phyloP scores from a whole-genome alignment of 2,888 invertebrate species.

The Lissonota sp. region DNA sequence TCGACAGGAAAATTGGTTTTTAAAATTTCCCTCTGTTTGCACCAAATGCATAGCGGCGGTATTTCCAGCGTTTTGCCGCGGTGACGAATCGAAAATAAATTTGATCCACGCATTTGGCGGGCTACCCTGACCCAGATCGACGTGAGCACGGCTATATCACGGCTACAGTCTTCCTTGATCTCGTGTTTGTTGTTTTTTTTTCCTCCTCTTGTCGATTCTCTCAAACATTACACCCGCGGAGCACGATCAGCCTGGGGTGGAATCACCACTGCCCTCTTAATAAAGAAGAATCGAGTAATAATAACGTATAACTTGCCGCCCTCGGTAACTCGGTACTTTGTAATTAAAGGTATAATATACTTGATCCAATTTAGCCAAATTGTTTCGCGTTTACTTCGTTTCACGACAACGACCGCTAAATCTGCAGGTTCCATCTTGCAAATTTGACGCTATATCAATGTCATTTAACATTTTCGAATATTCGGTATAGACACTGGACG shows the following conservation, averaged over 20 bases:
- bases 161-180: slow-evolving; percentile 54
- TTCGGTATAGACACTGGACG: no score
- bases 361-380: slow-evolving; percentile 36
- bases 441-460: not conserved
- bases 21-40: not conserved
- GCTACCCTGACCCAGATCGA: slow-evolving; percentile 81
- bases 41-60: slow-evolving; percentile 38
- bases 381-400: slow-evolving; percentile 17
- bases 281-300: not conserved
- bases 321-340: not conserved
- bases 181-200: slow-evolving; percentile 15
- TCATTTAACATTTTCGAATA: no score
- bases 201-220: slow-evolving; percentile 34
- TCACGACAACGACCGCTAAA: not conserved
- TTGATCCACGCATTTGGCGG: slow-evolving; percentile 79
- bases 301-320: not conserved
- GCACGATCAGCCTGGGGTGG: slow-evolving; percentile 69
- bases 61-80: slow-evolving; percentile 45
- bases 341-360: slow-evolving; percentile 2
- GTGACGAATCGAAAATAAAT: slow-evolving; percentile 81
- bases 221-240: slow-evolving; percentile 32
- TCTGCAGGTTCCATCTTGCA: not conserved
- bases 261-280: slow-evolving; percentile 68
- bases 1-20: not conserved
- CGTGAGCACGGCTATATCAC: slow-evolving; percentile 57